Percentiles rank a stretch among this genome's conserved stretches.
Evolutionary conservation across 2,888 invertebrate genomes (phyloP).

Genomic region (Torymus texanus): DNA sequence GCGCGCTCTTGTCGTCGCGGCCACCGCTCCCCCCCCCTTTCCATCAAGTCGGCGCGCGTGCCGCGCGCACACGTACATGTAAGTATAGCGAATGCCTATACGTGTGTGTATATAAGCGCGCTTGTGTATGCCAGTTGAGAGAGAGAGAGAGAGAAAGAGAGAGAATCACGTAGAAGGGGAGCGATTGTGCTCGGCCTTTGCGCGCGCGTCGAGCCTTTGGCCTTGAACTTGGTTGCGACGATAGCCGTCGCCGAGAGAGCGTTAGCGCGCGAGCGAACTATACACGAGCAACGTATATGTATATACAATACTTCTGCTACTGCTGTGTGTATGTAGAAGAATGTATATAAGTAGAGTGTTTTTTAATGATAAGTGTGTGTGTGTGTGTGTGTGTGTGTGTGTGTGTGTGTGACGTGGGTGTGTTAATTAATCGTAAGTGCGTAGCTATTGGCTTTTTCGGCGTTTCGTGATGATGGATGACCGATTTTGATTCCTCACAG

Average conservation of each 20-base stretch:
- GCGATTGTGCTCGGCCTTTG: conserved; percentile 66
- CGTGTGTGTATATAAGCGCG: conserved; percentile 54
- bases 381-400: too few relatives aligned
- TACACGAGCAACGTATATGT: conserved; percentile 71
- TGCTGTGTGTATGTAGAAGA: too few relatives aligned
- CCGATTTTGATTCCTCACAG: too few relatives aligned
- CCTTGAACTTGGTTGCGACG: conserved; percentile 76
- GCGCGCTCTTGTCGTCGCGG: background rate
- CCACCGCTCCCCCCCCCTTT: conserved; percentile 59
- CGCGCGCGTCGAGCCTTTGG: conserved; percentile 72
- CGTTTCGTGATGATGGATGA: too few relatives aligned
- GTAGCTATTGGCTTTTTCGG: too few relatives aligned
- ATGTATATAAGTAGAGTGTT: too few relatives aligned
- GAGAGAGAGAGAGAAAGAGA: conserved; percentile 4
- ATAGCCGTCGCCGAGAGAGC: conserved; percentile 73
- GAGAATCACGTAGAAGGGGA: background rate
- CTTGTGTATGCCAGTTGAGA: conserved; percentile 38
- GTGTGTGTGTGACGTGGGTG: too few relatives aligned
- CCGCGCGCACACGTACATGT: conserved; percentile 68
- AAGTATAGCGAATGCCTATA: conserved; percentile 59
- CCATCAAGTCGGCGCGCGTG: conserved; percentile 65
- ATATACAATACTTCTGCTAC: too few relatives aligned
- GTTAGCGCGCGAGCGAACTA: conserved; percentile 51
- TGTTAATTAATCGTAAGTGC: too few relatives aligned
- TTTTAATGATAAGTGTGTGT: too few relatives aligned